These are phyloP conservation scores for Schrankia costaestrigalis DNA, from an alignment of 2,888 invertebrate genomes.

Conservation along the genomic window DNA sequence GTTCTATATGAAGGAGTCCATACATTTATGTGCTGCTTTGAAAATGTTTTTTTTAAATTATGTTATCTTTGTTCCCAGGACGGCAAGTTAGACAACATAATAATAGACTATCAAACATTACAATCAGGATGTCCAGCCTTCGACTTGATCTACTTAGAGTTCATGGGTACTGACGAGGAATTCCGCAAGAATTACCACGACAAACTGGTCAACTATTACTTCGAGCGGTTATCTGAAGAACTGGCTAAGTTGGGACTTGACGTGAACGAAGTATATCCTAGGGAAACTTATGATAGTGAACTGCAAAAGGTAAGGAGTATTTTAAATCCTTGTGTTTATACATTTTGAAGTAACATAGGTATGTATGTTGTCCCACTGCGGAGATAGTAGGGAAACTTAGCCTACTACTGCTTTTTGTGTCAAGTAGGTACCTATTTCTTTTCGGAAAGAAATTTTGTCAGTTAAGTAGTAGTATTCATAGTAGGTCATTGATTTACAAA, in stretches of 20 bases:
- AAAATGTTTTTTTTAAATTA: conserved; percentile 11
- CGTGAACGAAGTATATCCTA: conserved; percentile 38
- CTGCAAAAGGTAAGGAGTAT: conserved; percentile 35
- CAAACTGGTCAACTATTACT: conserved; percentile 41
- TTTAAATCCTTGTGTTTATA: background rate
- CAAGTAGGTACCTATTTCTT: too few relatives aligned
- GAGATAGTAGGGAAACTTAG: background rate
- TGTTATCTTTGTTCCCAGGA: conserved; percentile 22
- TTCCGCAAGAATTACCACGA: conserved; percentile 43
- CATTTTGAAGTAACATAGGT: background rate
- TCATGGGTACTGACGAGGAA: conserved; percentile 44
- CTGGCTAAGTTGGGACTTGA: conserved; percentile 33
- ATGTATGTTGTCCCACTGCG: too few relatives aligned
- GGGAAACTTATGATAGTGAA: conserved; percentile 41
- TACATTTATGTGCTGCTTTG: too few relatives aligned
- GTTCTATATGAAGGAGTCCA: too few relatives aligned
- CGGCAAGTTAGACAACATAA: conserved; percentile 29
- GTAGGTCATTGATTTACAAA: too few relatives aligned
- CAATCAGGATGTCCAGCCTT: conserved; percentile 37
- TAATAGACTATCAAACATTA: conserved; percentile 50
- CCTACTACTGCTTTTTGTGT: too few relatives aligned
- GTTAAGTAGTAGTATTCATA: too few relatives aligned
- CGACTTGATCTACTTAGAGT: conserved; percentile 50
- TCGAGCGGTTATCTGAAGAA: conserved; percentile 31
- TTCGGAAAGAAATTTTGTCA: too few relatives aligned